Percentiles rank a stretch among this genome's conserved stretches.
phyloP scores from a whole-genome alignment of 2,888 invertebrate genomes.

The Amphipyra tragopoginis region DNA sequence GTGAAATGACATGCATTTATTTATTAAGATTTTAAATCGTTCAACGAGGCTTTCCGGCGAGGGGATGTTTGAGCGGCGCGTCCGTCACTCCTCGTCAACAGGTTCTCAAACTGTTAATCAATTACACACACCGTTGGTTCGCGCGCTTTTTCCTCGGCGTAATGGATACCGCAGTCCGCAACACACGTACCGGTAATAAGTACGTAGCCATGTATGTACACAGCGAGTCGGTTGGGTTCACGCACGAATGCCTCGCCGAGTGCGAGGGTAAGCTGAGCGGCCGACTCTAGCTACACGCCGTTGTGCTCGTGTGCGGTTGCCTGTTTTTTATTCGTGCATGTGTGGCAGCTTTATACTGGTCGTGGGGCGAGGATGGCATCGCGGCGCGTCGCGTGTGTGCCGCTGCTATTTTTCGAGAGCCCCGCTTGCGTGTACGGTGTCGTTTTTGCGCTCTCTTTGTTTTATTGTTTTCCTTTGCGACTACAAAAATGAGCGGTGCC shows the following conservation, averaged over 20 bases:
- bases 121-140: conserved; percentile 85
- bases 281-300: conserved; percentile 56
- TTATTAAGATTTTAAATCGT: conserved; percentile 77
- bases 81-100: conserved; percentile 69
- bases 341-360: conserved; percentile 67
- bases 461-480: conserved; percentile 83
- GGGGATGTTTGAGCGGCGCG: conserved; percentile 54
- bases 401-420: conserved; percentile 82
- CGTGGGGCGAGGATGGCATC: conserved; percentile 67
- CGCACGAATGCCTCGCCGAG: conserved; percentile 83
- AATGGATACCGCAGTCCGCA: conserved; percentile 81
- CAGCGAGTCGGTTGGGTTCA: conserved; percentile 73
- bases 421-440: conserved; percentile 80
- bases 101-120: conserved; percentile 86
- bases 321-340: conserved; percentile 73
- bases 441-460: conserved; percentile 84
- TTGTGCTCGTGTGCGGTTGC: conserved; percentile 71
- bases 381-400: conserved; percentile 63
- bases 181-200: conserved; percentile 77
- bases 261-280: conserved; percentile 71
- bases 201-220: conserved; percentile 63
- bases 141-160: conserved; percentile 83
- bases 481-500: conserved; percentile 81
- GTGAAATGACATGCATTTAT: conserved; percentile 66
- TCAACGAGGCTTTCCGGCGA: conserved; percentile 57